Percentiles rank a stretch among this genome's conserved stretches.
phyloP scores from a whole-genome alignment of 2,113 vertebrate genomes.

The Nansenia antarctica region DNA sequence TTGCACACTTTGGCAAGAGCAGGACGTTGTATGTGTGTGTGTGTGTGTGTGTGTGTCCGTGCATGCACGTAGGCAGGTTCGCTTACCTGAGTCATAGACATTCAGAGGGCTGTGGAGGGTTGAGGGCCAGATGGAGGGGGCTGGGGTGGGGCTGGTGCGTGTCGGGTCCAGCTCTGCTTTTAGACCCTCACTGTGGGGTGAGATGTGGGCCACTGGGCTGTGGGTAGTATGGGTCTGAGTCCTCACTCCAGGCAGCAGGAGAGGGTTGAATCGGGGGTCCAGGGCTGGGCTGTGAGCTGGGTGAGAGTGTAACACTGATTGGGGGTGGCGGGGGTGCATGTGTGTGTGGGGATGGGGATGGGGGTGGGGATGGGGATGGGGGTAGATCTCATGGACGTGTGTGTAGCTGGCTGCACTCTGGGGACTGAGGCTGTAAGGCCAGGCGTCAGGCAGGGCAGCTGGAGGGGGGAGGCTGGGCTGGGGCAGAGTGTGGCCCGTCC shows the following conservation, averaged over 20 bases:
- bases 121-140: slow-evolving; percentile 82
- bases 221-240: slow-evolving; percentile 70
- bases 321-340: slow-evolving; percentile 71
- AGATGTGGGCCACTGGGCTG: slow-evolving; percentile 78
- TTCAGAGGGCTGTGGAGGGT: slow-evolving; percentile 88
- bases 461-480: slow-evolving; percentile 81
- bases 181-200: slow-evolving; percentile 76
- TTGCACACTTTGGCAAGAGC: not conserved
- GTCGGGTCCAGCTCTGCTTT: slow-evolving; percentile 84
- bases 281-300: slow-evolving; percentile 77
- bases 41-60: not conserved
- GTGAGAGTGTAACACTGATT: slow-evolving; percentile 77
- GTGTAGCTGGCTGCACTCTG: slow-evolving; percentile 86
- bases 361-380: slow-evolving; percentile 80
- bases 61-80: not conserved
- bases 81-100: slow-evolving; percentile 90
- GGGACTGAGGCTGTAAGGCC: slow-evolving; percentile 89
- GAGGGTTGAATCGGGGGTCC: slow-evolving; percentile 86
- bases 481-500: slow-evolving; percentile 86
- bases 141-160: slow-evolving; percentile 57
- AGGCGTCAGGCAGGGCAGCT: slow-evolving; percentile 81
- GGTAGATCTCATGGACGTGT: slow-evolving; percentile 89
- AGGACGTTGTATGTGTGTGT: not conserved
- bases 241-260: slow-evolving; percentile 85
- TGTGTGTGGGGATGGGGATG: slow-evolving; percentile 75